These are phyloP conservation scores for Papilio gigon DNA, from an alignment of 2,888 invertebrate species.

Conservation along the genomic window DNA sequence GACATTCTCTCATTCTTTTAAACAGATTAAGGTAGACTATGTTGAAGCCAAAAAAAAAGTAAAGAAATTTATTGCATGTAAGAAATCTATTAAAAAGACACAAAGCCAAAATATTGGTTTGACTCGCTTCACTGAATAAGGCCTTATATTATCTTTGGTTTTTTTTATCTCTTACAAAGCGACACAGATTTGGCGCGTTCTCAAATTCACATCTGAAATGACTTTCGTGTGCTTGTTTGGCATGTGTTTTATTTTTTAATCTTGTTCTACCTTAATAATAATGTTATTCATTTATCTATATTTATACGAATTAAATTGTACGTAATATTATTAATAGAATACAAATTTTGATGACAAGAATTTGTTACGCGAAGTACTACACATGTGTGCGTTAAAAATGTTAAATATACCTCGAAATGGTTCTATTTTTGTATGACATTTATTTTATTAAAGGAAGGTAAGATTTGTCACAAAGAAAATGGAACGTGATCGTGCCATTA, in stretches of 20 bases:
- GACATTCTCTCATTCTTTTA: background rate
- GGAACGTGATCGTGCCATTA: slow-evolving; percentile 31
- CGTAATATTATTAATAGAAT: background rate
- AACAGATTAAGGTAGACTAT: background rate
- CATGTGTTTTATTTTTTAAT: slow-evolving; percentile 13
- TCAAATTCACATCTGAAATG: slow-evolving; percentile 30
- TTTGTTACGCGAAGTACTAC: background rate
- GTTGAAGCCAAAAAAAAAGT: background rate
- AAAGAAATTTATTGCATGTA: slow-evolving; percentile 10
- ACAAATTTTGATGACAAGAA: background rate
- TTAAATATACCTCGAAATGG: background rate
- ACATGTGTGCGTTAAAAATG: background rate
- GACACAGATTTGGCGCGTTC: slow-evolving; percentile 31
- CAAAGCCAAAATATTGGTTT: slow-evolving; percentile 23
- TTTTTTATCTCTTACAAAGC: slow-evolving; percentile 27
- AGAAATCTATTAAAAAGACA: slow-evolving; percentile 20
- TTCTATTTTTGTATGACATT: slow-evolving; percentile 3
- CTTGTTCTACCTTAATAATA: background rate
- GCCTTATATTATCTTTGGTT: slow-evolving; percentile 19
- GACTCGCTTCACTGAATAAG: slow-evolving; percentile 22
- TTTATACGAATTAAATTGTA: background rate
- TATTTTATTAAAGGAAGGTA: slow-evolving; percentile 18
- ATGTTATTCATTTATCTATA: background rate
- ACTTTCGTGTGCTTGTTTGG: slow-evolving; percentile 17
- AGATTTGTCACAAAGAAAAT: slow-evolving; percentile 27